Evolutionary conservation across 1,140 invertebrate species (phyloP), one percentile per base, ranked within the genome.

Genomic region (Bombus terrestris): DNA sequence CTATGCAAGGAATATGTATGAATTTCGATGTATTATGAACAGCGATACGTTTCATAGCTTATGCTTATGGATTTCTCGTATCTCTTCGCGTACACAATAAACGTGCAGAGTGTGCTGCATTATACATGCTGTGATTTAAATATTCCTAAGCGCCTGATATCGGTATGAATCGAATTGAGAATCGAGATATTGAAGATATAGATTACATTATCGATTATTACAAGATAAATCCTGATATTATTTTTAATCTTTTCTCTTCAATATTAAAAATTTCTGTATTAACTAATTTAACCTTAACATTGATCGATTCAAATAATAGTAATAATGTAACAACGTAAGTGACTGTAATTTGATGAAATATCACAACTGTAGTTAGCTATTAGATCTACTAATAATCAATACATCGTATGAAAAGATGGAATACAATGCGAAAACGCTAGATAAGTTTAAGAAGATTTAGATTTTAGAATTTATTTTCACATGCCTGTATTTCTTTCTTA

Each of bases 11-110:
- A 37, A 76, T 76, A 76, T 59, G 18, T 35, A 37, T 37, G 53
- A 76, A 76, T 76, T 57, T 76, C 35, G 8, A 37, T 76, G 53
- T 59, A 76, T 53, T 59, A 25, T 39, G 72, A 73, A 73, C 18
- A 43, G 41, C 28, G n/a, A 73, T 73, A 32, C 15, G 9, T 73
- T 73, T 73, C 8, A 22, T 73, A 18, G 68, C 25, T 71, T 28
- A 39, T 71, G 12, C 4, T 71, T 71, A 39, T 71, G 37, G 25
- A 71, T 71, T 69, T 71, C 37, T 39, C 10, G 2, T 28, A 39
- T 28, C 25, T 39, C 10, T 39, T 39, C 22, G 6, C 18, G 6
- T 71, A 2, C 39, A 13, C 68, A 28, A 71, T 71, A 71, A 71
- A 71, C 25, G 10, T 37, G 35, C 10, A 28, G 25, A 13, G 25